Evolutionary conservation across 35 echinoderm and acorn worm genomes (phyloP).

Genomic region (Eucidaris tribuloides): DNA sequence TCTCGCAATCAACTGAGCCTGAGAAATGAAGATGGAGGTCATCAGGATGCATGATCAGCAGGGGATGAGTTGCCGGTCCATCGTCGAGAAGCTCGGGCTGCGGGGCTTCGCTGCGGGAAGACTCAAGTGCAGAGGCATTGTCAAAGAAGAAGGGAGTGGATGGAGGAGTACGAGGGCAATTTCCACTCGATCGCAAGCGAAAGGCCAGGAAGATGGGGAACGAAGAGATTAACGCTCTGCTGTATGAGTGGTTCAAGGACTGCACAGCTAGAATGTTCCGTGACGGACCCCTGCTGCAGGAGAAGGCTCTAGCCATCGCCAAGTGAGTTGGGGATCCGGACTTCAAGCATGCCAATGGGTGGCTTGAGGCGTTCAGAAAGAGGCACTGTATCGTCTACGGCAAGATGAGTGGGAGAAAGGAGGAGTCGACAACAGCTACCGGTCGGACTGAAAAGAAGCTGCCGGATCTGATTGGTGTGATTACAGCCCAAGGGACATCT

Average conservation of each 20-base stretch:
- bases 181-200: not conserved
- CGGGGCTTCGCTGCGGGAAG: not conserved
- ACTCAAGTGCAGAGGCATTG: not conserved
- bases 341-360: not conserved
- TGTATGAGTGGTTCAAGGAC: not conserved
- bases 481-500: conserved; percentile 11
- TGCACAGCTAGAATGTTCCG: not conserved
- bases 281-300: too few relatives aligned
- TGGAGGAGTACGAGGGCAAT: not conserved
- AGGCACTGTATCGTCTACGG: not conserved
- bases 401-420: conserved; percentile 13
- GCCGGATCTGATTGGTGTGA: not conserved
- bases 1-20: not conserved
- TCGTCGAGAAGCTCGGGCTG: too few relatives aligned
- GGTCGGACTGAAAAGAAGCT: not conserved
- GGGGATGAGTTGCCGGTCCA: too few relatives aligned
- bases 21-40: not conserved
- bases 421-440: not conserved
- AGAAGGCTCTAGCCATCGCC: not conserved
- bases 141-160: not conserved
- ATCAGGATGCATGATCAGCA: not conserved
- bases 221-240: not conserved
- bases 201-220: not conserved
- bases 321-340: not conserved
- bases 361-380: too few relatives aligned